Evolutionary conservation across 2,888 invertebrate species (phyloP).

Genomic region (Trachelus stipa): DNA sequence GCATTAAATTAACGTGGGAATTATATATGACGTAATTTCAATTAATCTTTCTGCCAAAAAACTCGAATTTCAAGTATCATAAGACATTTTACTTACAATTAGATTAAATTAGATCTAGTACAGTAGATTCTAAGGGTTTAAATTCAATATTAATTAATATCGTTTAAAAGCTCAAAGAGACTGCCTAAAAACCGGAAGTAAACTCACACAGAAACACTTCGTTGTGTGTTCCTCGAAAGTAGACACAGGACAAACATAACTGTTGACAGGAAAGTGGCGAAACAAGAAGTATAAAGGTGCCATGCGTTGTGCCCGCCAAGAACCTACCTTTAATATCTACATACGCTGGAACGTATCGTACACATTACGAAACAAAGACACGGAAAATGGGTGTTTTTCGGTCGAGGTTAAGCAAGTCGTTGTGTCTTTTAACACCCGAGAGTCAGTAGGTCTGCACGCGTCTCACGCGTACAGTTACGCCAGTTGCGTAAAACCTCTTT

Average conservation of each 20-base stretch:
- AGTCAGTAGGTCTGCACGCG: constrained; percentile 3
- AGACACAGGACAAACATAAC: background rate
- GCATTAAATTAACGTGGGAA: background rate
- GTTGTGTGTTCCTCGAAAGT: background rate
- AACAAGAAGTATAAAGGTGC: background rate
- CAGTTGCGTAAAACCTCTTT: constrained; percentile 20
- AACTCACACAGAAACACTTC: background rate
- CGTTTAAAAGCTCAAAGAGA: background rate
- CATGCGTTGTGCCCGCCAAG: background rate
- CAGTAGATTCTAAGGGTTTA: background rate
- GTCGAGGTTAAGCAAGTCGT: constrained; percentile 6
- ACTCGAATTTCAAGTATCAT: background rate
- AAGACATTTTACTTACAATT: background rate
- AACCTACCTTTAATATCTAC: background rate
- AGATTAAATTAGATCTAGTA: background rate
- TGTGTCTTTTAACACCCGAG: constrained; percentile 10
- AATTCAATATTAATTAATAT: background rate
- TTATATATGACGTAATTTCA: background rate
- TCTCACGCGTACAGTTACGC: constrained; percentile 17
- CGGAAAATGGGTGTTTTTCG: constrained; percentile 2
- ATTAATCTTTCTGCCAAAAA: background rate
- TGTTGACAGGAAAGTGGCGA: background rate
- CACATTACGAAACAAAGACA: constrained; percentile 3
- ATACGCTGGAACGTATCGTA: background rate
- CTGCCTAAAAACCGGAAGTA: background rate